These are phyloP conservation scores for Leptopilina boulardi DNA, from an alignment of 1,140 invertebrate species.

Conservation along the genomic window DNA sequence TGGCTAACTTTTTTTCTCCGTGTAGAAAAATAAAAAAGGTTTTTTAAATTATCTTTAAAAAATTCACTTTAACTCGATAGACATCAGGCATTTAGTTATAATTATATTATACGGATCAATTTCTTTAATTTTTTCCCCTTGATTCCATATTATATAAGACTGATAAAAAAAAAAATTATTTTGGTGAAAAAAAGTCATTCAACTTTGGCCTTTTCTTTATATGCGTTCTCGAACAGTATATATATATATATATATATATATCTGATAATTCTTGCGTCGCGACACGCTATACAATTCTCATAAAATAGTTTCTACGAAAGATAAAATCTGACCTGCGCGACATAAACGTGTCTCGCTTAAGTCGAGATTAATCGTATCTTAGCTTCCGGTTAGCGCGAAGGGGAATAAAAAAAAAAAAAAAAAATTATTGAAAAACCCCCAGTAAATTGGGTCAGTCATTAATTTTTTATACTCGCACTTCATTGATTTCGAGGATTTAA, in stretches of 20 bases:
- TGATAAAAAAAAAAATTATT: neutral
- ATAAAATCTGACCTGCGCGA: slow-evolving; percentile 16
- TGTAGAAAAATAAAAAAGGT: no score
- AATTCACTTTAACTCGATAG: no score
- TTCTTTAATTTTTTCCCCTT: no score
- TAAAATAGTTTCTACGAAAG: slow-evolving; percentile 17
- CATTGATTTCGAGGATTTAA: neutral
- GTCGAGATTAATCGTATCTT: slow-evolving; percentile 17
- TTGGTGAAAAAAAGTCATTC: neutral
- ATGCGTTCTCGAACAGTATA: neutral
- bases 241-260: no score
- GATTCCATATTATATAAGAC: no score
- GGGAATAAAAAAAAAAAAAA: neutral
- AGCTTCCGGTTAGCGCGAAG: neutral
- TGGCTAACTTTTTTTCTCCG: no score
- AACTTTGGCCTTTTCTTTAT: neutral
- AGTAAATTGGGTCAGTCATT: slow-evolving; percentile 9
- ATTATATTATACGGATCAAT: no score
- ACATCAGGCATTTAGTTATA: no score
- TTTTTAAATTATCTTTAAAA: no score
- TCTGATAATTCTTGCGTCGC: slow-evolving; percentile 4
- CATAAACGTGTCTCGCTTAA: slow-evolving; percentile 4
- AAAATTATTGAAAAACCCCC: neutral
- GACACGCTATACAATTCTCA: slow-evolving; percentile 4
- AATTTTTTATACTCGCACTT: neutral